Conservation (phyloP, 1,140 invertebrate genomes). For the Patella vulgata region DNA sequence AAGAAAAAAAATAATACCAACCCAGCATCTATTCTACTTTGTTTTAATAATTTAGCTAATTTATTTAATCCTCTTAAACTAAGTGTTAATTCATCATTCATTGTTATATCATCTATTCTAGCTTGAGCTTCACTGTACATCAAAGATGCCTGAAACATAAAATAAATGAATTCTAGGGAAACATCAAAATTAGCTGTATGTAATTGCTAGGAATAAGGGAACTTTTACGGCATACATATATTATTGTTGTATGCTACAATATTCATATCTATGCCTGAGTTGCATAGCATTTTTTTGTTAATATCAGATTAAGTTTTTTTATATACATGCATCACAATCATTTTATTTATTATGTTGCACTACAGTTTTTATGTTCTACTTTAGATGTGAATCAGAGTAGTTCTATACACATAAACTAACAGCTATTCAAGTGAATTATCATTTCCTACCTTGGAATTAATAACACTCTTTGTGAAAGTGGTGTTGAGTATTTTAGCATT, state of each 20-base stretch:
- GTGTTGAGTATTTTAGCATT: constrained; percentile 86
- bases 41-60: constrained; percentile 91
- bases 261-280: no score
- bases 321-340: no score
- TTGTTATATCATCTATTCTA: constrained; percentile 84
- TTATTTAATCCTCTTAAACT: constrained; percentile 84
- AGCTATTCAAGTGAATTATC: no score
- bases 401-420: no score
- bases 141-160: constrained; percentile 77
- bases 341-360: no score
- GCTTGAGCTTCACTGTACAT: constrained; percentile 96
- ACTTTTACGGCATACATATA: no score
- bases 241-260: background rate
- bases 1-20: constrained; percentile 57
- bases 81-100: constrained; percentile 78
- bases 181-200: no score
- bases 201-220: no score
- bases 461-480: constrained; percentile 92
- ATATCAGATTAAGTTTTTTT: no score
- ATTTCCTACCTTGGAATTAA: constrained; percentile 72
- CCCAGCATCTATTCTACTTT: constrained; percentile 87
- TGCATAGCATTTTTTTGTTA: no score
- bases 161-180: background rate
- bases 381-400: no score
- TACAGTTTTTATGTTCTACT: no score